Evolutionary conservation across 2,797 vertebrate genomes (phyloP).

Genomic region (Malurus splendens): DNA sequence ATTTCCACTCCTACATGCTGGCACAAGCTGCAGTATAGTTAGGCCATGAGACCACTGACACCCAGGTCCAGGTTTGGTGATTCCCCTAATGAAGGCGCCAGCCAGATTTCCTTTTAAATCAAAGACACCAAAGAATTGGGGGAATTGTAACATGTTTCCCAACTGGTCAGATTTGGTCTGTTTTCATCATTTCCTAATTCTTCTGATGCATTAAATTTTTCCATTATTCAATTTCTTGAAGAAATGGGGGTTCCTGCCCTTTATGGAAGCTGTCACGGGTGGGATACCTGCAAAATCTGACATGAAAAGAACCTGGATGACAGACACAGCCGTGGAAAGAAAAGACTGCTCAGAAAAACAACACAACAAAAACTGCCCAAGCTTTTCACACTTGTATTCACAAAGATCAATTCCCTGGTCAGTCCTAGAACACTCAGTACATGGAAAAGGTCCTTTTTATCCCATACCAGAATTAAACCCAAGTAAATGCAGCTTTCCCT

Average conservation of each 20-base stretch:
- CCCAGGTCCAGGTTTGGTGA: background rate
- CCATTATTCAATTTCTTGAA: background rate
- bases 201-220: background rate
- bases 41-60: background rate
- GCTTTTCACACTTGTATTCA: background rate
- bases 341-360: background rate
- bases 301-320: background rate
- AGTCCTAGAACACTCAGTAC: background rate
- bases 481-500: background rate
- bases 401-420: background rate
- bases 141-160: background rate
- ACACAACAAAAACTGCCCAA: background rate
- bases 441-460: background rate
- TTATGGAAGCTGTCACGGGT: background rate
- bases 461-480: background rate
- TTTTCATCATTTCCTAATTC: background rate
- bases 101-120: background rate
- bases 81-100: background rate
- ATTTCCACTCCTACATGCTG: background rate
- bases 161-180: background rate
- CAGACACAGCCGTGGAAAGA: background rate
- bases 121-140: background rate
- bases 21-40: background rate
- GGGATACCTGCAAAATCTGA: background rate
- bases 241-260: background rate